phyloP scores from a whole-genome alignment of 1,140 invertebrate genomes.

The Procambarus clarkii region DNA sequence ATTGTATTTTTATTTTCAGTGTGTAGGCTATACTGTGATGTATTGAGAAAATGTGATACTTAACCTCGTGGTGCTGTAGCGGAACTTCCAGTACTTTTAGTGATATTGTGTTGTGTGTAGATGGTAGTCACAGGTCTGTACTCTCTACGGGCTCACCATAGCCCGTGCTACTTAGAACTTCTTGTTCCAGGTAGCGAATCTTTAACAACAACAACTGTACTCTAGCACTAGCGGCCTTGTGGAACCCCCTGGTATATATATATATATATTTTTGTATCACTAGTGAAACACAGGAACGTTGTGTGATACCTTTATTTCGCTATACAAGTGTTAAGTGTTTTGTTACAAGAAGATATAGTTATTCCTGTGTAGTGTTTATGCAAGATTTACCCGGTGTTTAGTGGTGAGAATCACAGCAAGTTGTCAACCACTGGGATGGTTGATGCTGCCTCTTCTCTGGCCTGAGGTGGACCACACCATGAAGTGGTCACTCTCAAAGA shows the following conservation, averaged over 20 bases:
- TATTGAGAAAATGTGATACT: neutral
- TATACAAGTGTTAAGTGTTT: neutral
- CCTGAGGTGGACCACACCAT: neutral
- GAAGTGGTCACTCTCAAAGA: neutral
- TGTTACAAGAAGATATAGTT: neutral
- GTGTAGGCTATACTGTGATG: neutral
- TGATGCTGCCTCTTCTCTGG: neutral
- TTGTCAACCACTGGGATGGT: neutral
- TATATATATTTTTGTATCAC: neutral
- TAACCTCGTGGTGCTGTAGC: conserved; percentile 7
- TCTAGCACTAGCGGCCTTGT: neutral
- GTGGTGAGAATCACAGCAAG: neutral
- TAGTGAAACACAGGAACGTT: neutral
- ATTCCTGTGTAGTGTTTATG: neutral
- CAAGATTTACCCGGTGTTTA: neutral
- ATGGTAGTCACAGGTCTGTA: neutral
- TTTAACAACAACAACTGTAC: too few relatives aligned
- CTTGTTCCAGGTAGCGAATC: too few relatives aligned
- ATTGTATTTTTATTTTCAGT: neutral
- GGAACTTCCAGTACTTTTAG: neutral
- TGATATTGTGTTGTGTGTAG: neutral
- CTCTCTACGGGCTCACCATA: too few relatives aligned
- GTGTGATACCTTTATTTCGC: neutral
- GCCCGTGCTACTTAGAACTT: too few relatives aligned
- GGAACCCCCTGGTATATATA: neutral